Evolutionary conservation across 2,797 vertebrate genomes (phyloP).

Genomic region (Cephalopachus bancanus): DNA sequence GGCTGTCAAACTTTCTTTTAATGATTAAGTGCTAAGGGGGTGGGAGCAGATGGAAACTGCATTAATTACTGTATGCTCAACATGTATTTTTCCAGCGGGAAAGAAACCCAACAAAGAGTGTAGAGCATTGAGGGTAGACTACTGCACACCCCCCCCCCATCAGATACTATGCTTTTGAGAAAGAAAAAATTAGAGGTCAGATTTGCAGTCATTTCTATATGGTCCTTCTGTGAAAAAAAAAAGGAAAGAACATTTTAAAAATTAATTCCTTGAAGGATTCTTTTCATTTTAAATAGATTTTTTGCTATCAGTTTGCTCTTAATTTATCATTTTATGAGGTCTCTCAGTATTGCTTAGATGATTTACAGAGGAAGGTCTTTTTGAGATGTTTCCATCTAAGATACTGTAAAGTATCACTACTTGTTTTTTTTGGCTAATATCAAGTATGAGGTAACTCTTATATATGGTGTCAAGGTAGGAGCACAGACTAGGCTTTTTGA

Average conservation of each 20-base stretch:
- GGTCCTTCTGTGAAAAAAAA: neutral
- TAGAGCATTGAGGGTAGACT: neutral
- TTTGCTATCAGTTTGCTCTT: neutral
- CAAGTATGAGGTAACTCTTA: neutral
- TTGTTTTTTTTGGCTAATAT: neutral
- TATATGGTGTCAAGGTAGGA: neutral
- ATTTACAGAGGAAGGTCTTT: neutral
- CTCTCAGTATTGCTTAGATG: neutral
- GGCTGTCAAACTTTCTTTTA: neutral
- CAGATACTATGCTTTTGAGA: conserved; percentile 17
- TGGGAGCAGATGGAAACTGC: neutral
- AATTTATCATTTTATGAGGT: conserved; percentile 41
- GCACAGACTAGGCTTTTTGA: neutral
- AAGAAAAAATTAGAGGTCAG: neutral
- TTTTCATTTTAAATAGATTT: conserved; percentile 27
- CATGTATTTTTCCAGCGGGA: neutral
- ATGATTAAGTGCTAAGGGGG: conserved; percentile 33
- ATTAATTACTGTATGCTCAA: conserved; percentile 29
- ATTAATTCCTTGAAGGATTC: neutral
- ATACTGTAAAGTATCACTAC: neutral
- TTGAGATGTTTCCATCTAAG: neutral
- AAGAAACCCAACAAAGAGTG: neutral
- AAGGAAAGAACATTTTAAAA: conserved; percentile 22
- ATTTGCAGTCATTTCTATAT: neutral
- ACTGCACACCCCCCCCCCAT: neutral